Conservation (phyloP, 1,140 invertebrate genomes). For the Antheraea pernyi region DNA sequence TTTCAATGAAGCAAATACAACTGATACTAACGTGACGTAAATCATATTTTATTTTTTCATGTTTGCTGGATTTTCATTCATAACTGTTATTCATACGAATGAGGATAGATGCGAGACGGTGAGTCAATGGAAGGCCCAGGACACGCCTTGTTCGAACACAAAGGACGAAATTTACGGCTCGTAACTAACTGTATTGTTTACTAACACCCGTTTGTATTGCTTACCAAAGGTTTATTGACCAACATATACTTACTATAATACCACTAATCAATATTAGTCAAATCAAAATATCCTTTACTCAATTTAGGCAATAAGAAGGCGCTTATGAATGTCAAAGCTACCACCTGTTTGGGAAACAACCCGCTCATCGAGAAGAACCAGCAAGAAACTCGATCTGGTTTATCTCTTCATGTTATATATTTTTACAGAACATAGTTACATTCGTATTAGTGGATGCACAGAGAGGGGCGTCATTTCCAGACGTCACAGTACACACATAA, state of each 20-base stretch:
- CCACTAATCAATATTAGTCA: neutral
- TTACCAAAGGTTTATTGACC: neutral
- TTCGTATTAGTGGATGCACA: too few relatives aligned
- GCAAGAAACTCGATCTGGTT: too few relatives aligned
- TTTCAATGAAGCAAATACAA: neutral
- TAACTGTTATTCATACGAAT: neutral
- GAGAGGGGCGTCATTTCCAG: too few relatives aligned
- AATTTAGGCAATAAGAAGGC: too few relatives aligned
- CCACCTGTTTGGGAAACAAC: too few relatives aligned
- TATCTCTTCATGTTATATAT: too few relatives aligned
- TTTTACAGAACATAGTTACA: too few relatives aligned
- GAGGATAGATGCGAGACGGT: neutral
- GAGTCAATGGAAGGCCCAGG: conserved; percentile 6
- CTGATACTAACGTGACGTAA: neutral
- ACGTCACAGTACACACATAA: too few relatives aligned
- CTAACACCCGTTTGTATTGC: conserved; percentile 13
- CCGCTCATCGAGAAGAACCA: too few relatives aligned
- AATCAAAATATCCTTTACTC: too few relatives aligned
- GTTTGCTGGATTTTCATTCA: neutral
- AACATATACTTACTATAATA: neutral
- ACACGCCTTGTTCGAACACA: conserved; percentile 7
- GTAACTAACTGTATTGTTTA: conserved; percentile 34
- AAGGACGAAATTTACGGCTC: neutral
- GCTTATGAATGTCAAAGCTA: too few relatives aligned
- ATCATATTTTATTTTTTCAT: neutral